Base-by-base conservation (phyloP, 2,797 vertebrate species). In the Siniperca obscura region DNA sequence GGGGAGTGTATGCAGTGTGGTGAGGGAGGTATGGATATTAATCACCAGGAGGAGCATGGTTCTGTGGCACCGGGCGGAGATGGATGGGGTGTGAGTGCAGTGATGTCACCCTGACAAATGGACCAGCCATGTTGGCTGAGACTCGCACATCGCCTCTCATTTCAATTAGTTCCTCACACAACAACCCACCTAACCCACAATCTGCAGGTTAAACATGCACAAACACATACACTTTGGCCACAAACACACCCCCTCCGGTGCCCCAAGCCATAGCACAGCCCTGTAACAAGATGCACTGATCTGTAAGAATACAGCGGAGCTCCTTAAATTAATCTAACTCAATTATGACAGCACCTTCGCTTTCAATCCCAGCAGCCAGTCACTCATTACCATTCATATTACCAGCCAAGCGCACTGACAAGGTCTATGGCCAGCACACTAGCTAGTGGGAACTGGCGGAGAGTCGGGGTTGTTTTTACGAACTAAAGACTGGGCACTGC, bases 61-160 rank as follows among this genome's bases (percentile, higher is more conserved):
- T 90, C 88, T 93, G 91, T 90, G 93, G 89, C 84, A 89, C 90
- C 82, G 75, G 84, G 84, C 76, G 74, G 93, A 96, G 96, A 96
- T 96, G 95, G 95, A 96, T 96, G 95, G 93, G 94, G 94, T 96
- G 94, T 95, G 94, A 96, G 95, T 94, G 93, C 94, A 93, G 92
- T 96, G 95, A 96, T 96, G 96, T 96, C 96, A 96, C 95, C 91
- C 94, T 96, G 96, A 96, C 94, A 95, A 96, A 96, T 96, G 95
- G 94, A 95, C 91, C 88, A 86, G 91, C 94, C 90, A 92, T 93
- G 95, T 94, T 94, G 95, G 94, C 94, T 92, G 94, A 95, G 94
- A 96, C 95, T 95, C 68, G 95, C 94, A 95, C 95, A 95, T 96
- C 94, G 94, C 94, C 94, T 96, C 95, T 96, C 96, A 96, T 96